Evolutionary conservation across 2,113 vertebrate genomes (phyloP).

Genomic region (Esox niger): DNA sequence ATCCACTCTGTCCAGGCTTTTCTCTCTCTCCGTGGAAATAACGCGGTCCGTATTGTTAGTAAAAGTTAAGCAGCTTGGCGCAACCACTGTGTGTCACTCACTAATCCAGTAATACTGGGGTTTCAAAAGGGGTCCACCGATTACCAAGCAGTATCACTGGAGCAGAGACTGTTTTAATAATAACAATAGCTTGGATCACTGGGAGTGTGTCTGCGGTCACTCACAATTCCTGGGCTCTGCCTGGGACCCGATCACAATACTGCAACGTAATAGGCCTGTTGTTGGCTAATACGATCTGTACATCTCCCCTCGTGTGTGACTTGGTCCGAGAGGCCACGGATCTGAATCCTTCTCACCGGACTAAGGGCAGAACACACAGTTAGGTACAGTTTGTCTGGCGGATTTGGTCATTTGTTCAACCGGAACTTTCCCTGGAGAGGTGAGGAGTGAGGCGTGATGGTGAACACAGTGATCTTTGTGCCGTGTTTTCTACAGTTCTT

Average conservation of each 20-base stretch:
- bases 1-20: neutral
- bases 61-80: conserved; percentile 42
- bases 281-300: neutral
- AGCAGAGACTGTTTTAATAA: no score
- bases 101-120: conserved; percentile 49
- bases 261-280: neutral
- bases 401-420: no score
- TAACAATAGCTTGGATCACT: neutral
- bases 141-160: conserved; percentile 43
- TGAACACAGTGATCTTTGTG: no score
- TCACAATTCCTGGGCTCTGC: neutral
- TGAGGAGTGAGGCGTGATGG: no score
- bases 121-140: conserved; percentile 53
- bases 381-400: neutral
- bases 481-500: no score
- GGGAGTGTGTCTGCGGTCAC: neutral
- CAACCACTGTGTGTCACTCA: conserved; percentile 33
- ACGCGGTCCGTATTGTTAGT: conserved; percentile 18
- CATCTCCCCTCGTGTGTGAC: no score
- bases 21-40: neutral
- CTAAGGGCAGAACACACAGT: no score
- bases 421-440: no score
- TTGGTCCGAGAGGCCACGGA: neutral
- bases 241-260: neutral
- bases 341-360: neutral